Conservation (phyloP, 37 sponge, comb jelly and placozoan genomes). For the Cliona cf. orientalis region DNA sequence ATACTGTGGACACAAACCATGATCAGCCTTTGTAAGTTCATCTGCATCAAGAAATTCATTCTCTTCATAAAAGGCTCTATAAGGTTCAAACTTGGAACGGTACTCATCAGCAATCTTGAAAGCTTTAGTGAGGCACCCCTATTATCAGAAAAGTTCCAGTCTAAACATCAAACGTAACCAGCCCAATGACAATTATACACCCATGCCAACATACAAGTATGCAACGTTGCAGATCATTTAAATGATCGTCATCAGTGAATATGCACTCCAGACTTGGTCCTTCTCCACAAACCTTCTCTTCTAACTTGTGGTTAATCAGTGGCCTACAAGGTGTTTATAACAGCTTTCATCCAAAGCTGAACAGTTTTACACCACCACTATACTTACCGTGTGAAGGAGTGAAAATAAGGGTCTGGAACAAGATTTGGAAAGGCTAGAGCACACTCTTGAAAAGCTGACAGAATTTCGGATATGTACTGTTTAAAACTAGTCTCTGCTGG, state of each 20-base stretch:
- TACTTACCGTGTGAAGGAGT: slow-evolving; percentile 90
- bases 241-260: slow-evolving; percentile 85
- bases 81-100: slow-evolving; percentile 91
- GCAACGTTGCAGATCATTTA: slow-evolving; percentile 58
- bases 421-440: slow-evolving; percentile 86
- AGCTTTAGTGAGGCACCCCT: slow-evolving; percentile 69
- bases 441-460: slow-evolving; percentile 79
- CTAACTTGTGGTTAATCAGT: slow-evolving; percentile 85
- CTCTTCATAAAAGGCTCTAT: slow-evolving; percentile 79
- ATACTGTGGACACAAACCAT: slow-evolving; percentile 57
- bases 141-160: neutral
- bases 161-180: neutral
- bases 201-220: neutral
- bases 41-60: slow-evolving; percentile 84
- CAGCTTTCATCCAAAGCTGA: neutral
- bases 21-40: slow-evolving; percentile 72
- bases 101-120: slow-evolving; percentile 88
- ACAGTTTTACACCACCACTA: neutral
- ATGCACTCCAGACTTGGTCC: slow-evolving; percentile 86
- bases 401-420: slow-evolving; percentile 79
- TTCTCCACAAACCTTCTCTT: slow-evolving; percentile 90
- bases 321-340: slow-evolving; percentile 60
- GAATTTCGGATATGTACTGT: slow-evolving; percentile 55
- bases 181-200: neutral
- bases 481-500: slow-evolving; percentile 73